Conservation (phyloP, 1,140 invertebrate species). For the Caenorhabditis inopinata region DNA sequence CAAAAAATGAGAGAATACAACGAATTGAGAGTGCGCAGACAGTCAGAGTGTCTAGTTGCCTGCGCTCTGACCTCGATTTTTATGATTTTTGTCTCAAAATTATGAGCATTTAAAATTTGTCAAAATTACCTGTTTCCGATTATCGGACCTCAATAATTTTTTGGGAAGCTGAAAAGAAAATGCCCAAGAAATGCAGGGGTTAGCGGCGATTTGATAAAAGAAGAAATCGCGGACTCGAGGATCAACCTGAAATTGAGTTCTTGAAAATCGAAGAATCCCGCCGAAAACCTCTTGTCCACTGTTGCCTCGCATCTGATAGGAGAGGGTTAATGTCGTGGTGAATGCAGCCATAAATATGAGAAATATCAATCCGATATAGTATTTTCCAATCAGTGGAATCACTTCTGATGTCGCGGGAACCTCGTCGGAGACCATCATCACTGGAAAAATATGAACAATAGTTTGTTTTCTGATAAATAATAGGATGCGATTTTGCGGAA, state of each 20-base stretch:
- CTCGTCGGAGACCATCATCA: conserved; percentile 62
- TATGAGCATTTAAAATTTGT: no score
- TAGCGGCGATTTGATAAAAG: conserved; percentile 56
- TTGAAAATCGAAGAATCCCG: neutral
- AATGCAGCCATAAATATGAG: conserved; percentile 60
- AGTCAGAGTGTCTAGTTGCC: no score
- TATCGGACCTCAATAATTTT: conserved; percentile 43
- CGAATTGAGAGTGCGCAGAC: no score
- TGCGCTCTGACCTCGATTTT: no score
- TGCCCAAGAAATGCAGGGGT: conserved; percentile 53
- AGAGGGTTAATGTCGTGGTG: conserved; percentile 58
- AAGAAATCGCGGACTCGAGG: conserved; percentile 54
- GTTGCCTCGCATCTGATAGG: conserved; percentile 62
- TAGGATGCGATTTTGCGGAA: no score
- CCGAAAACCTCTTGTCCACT: conserved; percentile 44
- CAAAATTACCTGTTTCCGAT: conserved; percentile 16
- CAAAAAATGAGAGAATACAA: no score
- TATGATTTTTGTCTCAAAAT: no score
- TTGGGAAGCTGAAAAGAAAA: conserved; percentile 54
- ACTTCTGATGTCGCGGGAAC: conserved; percentile 60
- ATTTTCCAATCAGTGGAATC: conserved; percentile 59
- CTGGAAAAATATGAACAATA: no score
- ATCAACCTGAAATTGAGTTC: conserved; percentile 38
- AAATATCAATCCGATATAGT: conserved; percentile 62
- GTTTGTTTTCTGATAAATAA: no score